Base-by-base conservation (phyloP, 35 echinoderm and acorn worm genomes). In the Antedon bifida region DNA sequence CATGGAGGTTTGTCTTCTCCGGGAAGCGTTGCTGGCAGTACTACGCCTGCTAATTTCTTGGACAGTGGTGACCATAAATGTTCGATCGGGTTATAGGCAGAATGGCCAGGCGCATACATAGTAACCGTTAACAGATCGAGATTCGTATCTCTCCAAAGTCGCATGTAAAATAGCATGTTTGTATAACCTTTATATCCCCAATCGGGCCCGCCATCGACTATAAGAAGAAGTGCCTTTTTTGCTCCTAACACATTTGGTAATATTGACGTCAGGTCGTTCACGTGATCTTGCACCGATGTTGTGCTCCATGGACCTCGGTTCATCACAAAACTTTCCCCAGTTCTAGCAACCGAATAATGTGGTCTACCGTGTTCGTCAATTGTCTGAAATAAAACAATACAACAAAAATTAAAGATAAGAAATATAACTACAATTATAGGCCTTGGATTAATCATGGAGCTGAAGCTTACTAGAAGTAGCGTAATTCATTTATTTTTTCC, bases 41-140 rank as follows among this genome's bases (percentile, higher is more conserved):
- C 78, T 19, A 93, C 91, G 4, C 83, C 73, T 46, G 76, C 78
- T 26, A 88, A 42, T 3, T 46, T 28, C 12, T 85, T 88, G 4
- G 86, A 89, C 1, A 93, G 79, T 4, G 83, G 78, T 0, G 91
- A 46, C 86, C 83, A 92, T 0, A 80, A 30, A 32, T 88, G 82
- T 84, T 91, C 90, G 0, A 91, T 91, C 0, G 81, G 74, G 33
- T 91, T 87, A 7, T 79, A 87, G 1, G 90, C 90, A 28, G 74
- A 83, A 32, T 84, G 42, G 0, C 82, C 42, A 5, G 90, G 90
- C 0, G 81, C 80, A 39, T 75, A 82, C 44, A 81, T 84, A 0
- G 33, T 88, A 0, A 81, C 32, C 38, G 74, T 78, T 2, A 91
- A 73, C 0, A 87, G 38, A 30, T 91, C 90, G 46, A 91, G 31